Percentiles rank a stretch among this genome's conserved stretches.
Conservation (phyloP, 2,797 vertebrate genomes). For the Megalops cyprinoides region DNA sequence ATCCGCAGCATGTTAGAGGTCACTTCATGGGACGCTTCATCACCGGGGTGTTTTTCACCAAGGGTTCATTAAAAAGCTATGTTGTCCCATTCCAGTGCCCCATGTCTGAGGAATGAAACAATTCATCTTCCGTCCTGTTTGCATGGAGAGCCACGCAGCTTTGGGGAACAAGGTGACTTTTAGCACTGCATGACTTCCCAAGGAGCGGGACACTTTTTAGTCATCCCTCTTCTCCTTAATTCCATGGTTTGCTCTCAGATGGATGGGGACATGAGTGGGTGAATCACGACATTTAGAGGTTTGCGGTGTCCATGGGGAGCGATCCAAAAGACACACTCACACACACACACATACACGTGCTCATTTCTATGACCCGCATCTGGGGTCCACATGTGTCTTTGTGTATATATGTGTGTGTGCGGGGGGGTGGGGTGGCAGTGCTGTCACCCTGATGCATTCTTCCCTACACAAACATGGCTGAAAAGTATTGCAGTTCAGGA, state of each 20-base stretch:
- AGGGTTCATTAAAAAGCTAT: neutral
- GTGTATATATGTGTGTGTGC: neutral
- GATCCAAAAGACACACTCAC: neutral
- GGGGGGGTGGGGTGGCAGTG: neutral
- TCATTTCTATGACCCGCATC: neutral
- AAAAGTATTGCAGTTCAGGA: neutral
- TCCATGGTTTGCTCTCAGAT: neutral
- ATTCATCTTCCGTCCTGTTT: constrained; percentile 5
- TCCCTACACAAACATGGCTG: constrained; percentile 10
- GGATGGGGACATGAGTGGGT: neutral
- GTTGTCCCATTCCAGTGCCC: neutral
- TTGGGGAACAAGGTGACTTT: constrained; percentile 6
- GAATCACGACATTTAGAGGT: neutral
- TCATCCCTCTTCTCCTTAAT: neutral
- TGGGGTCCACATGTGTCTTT: constrained; percentile 22
- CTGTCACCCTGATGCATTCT: constrained; percentile 28
- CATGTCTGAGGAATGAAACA: neutral
- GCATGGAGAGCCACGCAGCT: neutral
- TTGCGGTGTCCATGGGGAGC: neutral
- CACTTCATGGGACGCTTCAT: constrained; percentile 6
- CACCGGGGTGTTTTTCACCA: neutral
- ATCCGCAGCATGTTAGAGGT: neutral
- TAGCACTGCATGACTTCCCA: neutral
- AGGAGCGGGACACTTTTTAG: neutral
- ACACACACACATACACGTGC: neutral